A percentile compares a stretch with the other conserved stretches of the same genome.
Evolutionary conservation across 2,113 vertebrate genomes (phyloP).

Genomic region (Oryzias woworae): DNA sequence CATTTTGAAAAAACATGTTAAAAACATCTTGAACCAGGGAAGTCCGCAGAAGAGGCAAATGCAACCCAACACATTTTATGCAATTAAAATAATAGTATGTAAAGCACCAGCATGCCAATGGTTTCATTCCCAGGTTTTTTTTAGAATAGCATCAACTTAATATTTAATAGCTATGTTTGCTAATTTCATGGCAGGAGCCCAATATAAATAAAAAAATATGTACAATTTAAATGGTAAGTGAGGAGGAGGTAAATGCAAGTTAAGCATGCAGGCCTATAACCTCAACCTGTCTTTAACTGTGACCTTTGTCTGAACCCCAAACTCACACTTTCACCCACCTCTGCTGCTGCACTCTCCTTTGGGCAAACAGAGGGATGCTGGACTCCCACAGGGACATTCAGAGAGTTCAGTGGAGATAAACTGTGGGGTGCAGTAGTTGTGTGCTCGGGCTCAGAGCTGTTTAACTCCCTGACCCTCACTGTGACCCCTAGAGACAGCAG

Average conservation of each 20-base stretch:
- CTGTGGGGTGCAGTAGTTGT: conserved; percentile 31
- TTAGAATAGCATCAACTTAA: no score
- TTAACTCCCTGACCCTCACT: conserved; percentile 46
- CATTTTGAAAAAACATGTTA: no score
- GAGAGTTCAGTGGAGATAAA: conserved; percentile 35
- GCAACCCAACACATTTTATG: no score
- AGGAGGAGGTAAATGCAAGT: background rate
- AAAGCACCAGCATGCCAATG: no score
- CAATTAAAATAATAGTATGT: no score
- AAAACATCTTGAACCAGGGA: no score
- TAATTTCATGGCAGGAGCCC: no score
- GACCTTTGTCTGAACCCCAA: conserved; percentile 42
- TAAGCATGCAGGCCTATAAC: conserved; percentile 19
- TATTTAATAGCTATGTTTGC: no score
- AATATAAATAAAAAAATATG: background rate
- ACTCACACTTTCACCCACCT: conserved; percentile 16
- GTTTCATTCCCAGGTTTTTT: no score
- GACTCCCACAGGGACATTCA: conserved; percentile 18
- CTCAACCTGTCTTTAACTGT: conserved; percentile 30
- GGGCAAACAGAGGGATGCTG: conserved; percentile 29
- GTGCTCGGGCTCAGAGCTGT: conserved; percentile 24
- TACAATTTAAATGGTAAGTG: background rate
- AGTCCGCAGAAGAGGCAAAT: no score
- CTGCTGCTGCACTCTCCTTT: background rate
- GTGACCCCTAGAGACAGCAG: conserved; percentile 45